phyloP scores from a whole-genome alignment of 2,797 vertebrate species.

The Lerista edwardsae region DNA sequence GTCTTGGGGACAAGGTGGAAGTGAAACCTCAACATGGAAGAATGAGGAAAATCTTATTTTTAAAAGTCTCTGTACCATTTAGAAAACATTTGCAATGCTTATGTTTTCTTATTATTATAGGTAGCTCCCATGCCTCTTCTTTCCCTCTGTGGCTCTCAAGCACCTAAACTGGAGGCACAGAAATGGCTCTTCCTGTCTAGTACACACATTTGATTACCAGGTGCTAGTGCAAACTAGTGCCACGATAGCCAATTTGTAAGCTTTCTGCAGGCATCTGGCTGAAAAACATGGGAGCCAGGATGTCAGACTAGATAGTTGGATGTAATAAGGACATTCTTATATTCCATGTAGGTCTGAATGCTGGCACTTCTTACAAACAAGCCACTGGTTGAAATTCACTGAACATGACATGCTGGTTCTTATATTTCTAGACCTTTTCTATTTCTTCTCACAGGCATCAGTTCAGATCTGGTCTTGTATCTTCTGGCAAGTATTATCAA shows the following conservation, averaged over 20 bases:
- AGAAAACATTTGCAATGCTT: not conserved
- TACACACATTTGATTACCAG: not conserved
- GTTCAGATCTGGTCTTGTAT: conserved; percentile 9
- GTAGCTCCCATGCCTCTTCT: conserved; percentile 51
- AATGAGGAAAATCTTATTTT: conserved; percentile 45
- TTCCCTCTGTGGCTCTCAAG: conserved; percentile 12
- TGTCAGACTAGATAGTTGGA: not conserved
- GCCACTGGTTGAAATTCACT: accelerated
- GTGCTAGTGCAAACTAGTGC: not conserved
- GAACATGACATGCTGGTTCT: not conserved
- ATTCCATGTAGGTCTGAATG: not conserved
- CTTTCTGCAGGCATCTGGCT: not conserved
- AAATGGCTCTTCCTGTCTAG: conserved; percentile 9
- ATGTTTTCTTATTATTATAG: conserved; percentile 64
- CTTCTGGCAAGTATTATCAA: not conserved
- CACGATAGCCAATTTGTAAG: not conserved
- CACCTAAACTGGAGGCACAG: conserved; percentile 1
- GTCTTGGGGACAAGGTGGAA: not conserved
- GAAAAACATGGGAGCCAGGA: not conserved
- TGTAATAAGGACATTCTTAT: not conserved
- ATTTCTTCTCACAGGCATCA: not conserved
- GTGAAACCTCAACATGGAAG: conserved; percentile 1
- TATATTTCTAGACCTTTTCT: not conserved
- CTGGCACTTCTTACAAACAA: not conserved
- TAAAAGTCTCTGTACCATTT: not conserved